phyloP scores from a whole-genome alignment of 2,113 vertebrate species.

The Morphnarchus princeps region DNA sequence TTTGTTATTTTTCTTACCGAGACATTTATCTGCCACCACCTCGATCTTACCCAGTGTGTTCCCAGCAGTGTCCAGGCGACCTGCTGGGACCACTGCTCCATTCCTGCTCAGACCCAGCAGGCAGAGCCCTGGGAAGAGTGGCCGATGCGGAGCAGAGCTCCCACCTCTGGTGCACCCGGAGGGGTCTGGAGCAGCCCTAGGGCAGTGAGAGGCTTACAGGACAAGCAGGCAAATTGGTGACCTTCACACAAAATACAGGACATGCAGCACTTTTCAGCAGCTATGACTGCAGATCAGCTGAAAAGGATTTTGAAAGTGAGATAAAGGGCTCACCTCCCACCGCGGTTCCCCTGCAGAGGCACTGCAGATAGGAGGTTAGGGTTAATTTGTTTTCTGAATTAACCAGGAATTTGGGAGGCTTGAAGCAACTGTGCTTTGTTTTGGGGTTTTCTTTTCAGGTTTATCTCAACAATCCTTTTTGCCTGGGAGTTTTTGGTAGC shows the following conservation, averaged over 20 bases:
- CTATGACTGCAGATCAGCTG: conserved; percentile 8
- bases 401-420: background rate
- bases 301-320: conserved; percentile 31
- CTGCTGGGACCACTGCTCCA: background rate
- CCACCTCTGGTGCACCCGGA: background rate
- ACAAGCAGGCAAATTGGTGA: background rate
- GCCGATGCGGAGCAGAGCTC: background rate
- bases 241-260: background rate
- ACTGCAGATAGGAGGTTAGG: background rate
- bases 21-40: background rate
- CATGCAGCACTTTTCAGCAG: background rate
- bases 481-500: background rate
- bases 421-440: conserved; percentile 9
- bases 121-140: background rate
- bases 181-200: background rate
- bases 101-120: background rate
- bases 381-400: conserved; percentile 52
- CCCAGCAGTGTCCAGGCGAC: background rate
- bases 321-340: conserved; percentile 35
- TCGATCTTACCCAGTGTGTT: background rate
- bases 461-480: background rate
- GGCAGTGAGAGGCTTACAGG: background rate
- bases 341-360: background rate
- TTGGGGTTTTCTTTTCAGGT: background rate
- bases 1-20: background rate